Base-by-base conservation (phyloP, 2,113 vertebrate genomes). In the Machaerirhynchus nigripectus region DNA sequence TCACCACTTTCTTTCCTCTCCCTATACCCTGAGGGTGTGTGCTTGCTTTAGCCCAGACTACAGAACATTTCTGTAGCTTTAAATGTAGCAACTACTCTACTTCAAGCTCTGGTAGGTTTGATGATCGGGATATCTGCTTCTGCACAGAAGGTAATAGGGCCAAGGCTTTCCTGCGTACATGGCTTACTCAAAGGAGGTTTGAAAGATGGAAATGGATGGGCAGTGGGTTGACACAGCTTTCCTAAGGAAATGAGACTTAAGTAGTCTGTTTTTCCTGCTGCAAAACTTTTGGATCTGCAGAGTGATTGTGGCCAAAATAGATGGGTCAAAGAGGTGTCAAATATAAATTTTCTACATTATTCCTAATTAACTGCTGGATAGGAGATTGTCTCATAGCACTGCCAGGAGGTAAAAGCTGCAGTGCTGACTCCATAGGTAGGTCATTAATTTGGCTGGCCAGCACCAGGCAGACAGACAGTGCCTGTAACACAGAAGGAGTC, bases 211-310 rank as follows among this genome's bases (percentile, higher is more conserved):
- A 86, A 73, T 89, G 91, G 84, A 81, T 89, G 91, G 69, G 60
- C 69, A 95, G 35, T 67, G 56, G 39, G 15, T 55, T 89, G 84
- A 56, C 10, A 31, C 59, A 83, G 16, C 21, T 83, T 96, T 96
- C 94, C 94, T 89, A 89, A 96, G 92, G 96, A 96, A 96, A 67
- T 84, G 69, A 84, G 69, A 31, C 39, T 91, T 87, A 67, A 95
- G 52, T 60, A 75, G 39, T 68, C 42, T 75, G 26, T 21, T 95
- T 94, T 89, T 82, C 87, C 84, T 78, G 73, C 56, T 78, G 61
- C 33, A 28, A 53, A 57, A 37, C 33, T 63, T 81, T 55, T 67
- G 52, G 37, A 78, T 78, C 47, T 2, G 7, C 42, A 63, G 19
- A 78, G 74, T 69, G n/a, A 6, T 69, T 74, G 47, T 49, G 70